Conservation (phyloP, 2,113 vertebrate genomes). For the Capra hircus region DNA sequence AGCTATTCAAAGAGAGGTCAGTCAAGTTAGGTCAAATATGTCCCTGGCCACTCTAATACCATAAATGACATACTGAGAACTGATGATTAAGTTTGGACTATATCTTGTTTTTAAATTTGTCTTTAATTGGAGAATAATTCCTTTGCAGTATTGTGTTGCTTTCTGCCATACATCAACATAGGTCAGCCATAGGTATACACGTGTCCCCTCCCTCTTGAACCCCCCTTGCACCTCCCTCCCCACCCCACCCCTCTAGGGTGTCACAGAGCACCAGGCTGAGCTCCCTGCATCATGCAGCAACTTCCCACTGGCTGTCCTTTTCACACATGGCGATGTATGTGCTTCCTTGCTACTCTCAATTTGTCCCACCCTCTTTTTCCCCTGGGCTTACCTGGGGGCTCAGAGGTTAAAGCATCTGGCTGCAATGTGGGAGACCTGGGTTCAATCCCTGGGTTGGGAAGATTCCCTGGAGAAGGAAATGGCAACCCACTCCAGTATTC, state of each 20-base stretch:
- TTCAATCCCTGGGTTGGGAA: no score
- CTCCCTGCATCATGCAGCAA: neutral
- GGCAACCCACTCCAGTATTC: no score
- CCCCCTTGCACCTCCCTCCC: neutral
- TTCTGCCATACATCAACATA: neutral
- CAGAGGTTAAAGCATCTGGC: no score
- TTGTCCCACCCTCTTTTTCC: neutral
- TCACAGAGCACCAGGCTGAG: rapidly evolving
- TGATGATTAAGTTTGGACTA: neutral
- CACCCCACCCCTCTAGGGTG: neutral
- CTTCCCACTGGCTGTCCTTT: neutral
- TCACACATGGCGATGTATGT: neutral
- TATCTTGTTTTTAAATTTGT: neutral
- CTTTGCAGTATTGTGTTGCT: neutral
- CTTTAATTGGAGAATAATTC: neutral
- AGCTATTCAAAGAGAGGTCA: neutral
- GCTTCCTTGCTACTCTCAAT: neutral
- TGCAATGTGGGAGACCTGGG: no score
- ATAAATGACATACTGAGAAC: neutral
- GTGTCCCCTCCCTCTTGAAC: neutral
- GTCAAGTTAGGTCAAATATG: neutral
- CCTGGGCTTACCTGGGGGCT: no score
- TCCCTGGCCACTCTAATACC: neutral
- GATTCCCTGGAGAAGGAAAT: no score
- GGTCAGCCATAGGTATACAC: neutral